Conservation (phyloP, 2,797 vertebrate genomes). For the Capromys pilorides region DNA sequence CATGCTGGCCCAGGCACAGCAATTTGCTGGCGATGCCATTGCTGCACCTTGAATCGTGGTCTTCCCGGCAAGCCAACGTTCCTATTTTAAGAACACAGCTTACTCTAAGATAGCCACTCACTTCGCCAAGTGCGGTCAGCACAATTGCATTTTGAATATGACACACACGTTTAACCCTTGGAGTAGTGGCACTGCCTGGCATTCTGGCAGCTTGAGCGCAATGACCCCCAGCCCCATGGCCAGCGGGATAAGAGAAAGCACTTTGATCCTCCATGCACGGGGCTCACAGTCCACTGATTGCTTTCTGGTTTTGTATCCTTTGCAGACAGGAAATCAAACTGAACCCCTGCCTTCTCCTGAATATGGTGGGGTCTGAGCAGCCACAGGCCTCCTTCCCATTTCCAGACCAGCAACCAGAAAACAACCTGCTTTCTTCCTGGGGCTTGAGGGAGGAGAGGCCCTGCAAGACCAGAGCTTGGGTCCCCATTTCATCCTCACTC, state of each 20-base stretch:
- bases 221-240: not conserved
- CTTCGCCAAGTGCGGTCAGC: not conserved
- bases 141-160: not conserved
- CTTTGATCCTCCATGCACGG: not conserved
- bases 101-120: not conserved
- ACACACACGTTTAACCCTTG: not conserved
- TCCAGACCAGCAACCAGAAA: not conserved
- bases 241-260: not conserved
- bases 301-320: not conserved
- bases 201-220: not conserved
- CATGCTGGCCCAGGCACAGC: not conserved
- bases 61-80: not conserved
- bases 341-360: not conserved
- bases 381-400: not conserved
- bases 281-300: rapidly evolving
- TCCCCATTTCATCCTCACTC: rapidly evolving
- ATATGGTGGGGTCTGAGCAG: not conserved
- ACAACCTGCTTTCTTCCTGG: rapidly evolving
- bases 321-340: not conserved
- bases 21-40: not conserved
- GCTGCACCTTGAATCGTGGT: not conserved
- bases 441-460: not conserved
- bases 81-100: constrained; percentile 21
- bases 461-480: not conserved
- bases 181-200: not conserved